Evolutionary conservation across 2,888 invertebrate species (phyloP), one percentile per base, ranked within the genome.

Genomic region (Oscheius sp.): DNA sequence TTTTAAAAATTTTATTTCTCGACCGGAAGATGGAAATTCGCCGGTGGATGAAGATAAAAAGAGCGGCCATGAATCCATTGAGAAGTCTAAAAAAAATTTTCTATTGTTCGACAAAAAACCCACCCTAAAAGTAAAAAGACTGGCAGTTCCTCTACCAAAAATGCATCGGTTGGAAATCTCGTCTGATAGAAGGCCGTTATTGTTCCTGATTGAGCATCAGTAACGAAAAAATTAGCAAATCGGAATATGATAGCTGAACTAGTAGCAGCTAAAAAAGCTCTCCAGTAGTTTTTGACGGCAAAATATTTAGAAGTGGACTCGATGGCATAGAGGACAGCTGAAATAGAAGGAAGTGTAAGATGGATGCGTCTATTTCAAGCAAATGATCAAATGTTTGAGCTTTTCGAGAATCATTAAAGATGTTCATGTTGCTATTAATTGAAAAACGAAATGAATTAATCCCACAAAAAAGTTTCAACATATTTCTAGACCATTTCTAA

Each of bases 231-330:
- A 65, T 77, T 78, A 24, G 80, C 78, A 50, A 97, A 89, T 0
- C 95, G 90, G 83, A 96, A 97, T 86, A 95, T 92, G 36, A 95
- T 93, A 14, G 96, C 96, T 62, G 95, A 94, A 87, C 95, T 95
- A 38, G 95, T 95, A 0, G 96, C 95, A 0, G 95, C 92, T 87
- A 96, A 95, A 88, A 97, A 97, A 0, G 95, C 95, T 67, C 88
- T 89, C 96, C 96, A 97, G 86, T 97, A 97, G 87, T 96, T 97
- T 68, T 95, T 90, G 0, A 97, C 95, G 8, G 96, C 96, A 88
- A 97, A 97, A 87, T 95, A 97, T 0, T 95, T 95, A 0, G 96
- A 94, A 26, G 97, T 97, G 89, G 96, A 96, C 90, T 97, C 96
- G 82, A 97, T 96, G 82, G 95, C 95, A 88, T 97, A 97, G 64